Percentiles rank a stretch among this genome's conserved stretches.
Conservation (phyloP, 30 jellyfish, hydroid and myxozoan species). For the Cassiopea xamachana region DNA sequence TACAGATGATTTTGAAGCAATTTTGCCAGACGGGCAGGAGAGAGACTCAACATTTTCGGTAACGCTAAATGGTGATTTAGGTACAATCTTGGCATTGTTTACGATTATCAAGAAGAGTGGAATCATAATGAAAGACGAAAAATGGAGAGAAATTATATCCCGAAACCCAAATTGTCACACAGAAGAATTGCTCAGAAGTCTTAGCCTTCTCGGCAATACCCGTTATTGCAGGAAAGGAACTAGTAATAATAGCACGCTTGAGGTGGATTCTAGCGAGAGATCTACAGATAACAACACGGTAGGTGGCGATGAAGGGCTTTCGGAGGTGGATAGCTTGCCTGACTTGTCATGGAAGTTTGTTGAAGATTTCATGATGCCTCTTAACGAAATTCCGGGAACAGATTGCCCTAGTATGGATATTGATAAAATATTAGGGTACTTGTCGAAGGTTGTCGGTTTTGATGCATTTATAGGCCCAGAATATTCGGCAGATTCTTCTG, state of each 20-base stretch:
- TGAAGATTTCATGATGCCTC: background rate
- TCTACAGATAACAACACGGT: background rate
- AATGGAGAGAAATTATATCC: conserved; percentile 6
- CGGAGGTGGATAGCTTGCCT: background rate
- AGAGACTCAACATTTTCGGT: conserved; percentile 3
- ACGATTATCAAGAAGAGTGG: conserved; percentile 7
- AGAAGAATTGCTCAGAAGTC: background rate
- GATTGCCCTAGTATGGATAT: background rate
- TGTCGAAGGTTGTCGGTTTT: conserved; percentile 9
- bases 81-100: conserved; percentile 7
- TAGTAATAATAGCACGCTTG: background rate
- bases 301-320: conserved; percentile 10
- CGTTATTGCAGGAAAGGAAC: background rate
- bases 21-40: background rate
- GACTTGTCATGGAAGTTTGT: background rate
- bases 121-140: background rate
- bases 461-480: background rate
- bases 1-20: background rate
- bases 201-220: background rate
- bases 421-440: conserved; percentile 23
- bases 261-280: no score
- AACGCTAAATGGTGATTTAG: conserved; percentile 31
- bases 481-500: background rate
- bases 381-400: background rate
- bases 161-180: background rate